Conservation (phyloP, 1,140 invertebrate genomes). For the Bombus superbus region DNA sequence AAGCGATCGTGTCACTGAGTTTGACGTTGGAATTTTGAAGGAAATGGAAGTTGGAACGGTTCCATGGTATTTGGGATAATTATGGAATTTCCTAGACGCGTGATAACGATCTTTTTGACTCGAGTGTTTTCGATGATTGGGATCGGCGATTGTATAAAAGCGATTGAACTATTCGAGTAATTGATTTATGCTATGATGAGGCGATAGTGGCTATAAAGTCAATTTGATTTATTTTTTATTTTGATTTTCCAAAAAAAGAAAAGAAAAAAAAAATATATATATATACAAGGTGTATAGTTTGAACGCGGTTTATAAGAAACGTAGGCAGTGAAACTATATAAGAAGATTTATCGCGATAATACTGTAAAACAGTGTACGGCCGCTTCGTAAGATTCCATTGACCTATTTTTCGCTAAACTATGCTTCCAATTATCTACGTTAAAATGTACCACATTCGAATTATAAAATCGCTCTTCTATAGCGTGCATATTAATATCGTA, state of each 20-base stretch:
- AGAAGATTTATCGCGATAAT: not conserved
- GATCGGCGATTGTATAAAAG: too few species aligned
- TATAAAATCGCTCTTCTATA: not conserved
- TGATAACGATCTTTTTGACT: too few species aligned
- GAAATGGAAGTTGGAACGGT: not conserved
- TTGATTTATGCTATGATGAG: too few species aligned
- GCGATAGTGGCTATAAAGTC: too few species aligned
- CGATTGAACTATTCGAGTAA: too few species aligned
- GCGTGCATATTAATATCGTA: not conserved
- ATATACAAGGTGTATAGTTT: not conserved
- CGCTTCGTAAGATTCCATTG: conserved; percentile 1
- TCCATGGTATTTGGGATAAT: too few species aligned
- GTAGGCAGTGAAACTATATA: not conserved
- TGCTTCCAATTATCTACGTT: not conserved
- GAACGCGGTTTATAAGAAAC: not conserved
- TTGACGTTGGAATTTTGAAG: not conserved
- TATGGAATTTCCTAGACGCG: too few species aligned
- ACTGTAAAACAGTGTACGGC: not conserved
- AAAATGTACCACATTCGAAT: not conserved
- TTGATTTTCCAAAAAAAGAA: not conserved
- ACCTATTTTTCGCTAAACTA: conserved; percentile 8
- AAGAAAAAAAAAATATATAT: too few species aligned
- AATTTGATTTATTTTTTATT: not conserved
- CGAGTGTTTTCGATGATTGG: too few species aligned
- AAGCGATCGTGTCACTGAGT: not conserved